These are phyloP conservation scores for Ernsta delagoae DNA, from an alignment of 2,888 invertebrate species.

Conservation along the genomic window DNA sequence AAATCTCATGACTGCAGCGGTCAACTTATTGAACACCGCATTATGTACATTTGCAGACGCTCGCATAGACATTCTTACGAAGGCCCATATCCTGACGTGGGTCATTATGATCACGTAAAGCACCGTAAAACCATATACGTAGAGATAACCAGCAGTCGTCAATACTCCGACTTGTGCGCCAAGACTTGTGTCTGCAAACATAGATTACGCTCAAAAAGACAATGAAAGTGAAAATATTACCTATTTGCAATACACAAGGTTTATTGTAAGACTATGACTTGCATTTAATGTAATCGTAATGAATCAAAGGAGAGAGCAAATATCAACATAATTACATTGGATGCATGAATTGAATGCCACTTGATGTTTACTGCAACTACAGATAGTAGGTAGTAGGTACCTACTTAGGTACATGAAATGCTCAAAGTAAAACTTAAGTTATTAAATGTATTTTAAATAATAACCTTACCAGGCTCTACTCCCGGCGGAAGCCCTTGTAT, in stretches of 20 bases:
- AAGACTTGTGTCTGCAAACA: slow-evolving; percentile 37
- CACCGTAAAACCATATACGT: slow-evolving; percentile 64
- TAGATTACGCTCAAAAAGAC: too few species aligned
- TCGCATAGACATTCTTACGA: slow-evolving; percentile 86
- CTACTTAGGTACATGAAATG: too few species aligned
- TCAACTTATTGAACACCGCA: slow-evolving; percentile 89
- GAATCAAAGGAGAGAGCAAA: too few species aligned
- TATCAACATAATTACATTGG: too few species aligned
- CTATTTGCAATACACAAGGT: too few species aligned
- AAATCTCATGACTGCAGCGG: slow-evolving; percentile 89
- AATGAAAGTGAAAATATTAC: too few species aligned
- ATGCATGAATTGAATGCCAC: too few species aligned
- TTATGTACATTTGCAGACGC: slow-evolving; percentile 89
- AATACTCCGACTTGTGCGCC: slow-evolving; percentile 61
- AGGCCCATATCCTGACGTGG: slow-evolving; percentile 82
- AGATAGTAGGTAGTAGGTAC: too few species aligned
- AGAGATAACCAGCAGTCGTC: slow-evolving; percentile 65
- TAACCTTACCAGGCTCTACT: slow-evolving; percentile 57
- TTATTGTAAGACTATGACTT: too few species aligned
- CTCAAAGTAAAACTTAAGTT: too few species aligned
- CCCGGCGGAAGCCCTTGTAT: slow-evolving; percentile 57
- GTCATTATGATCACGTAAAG: slow-evolving; percentile 73
- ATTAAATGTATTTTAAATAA: not conserved
- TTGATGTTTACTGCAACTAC: too few species aligned
- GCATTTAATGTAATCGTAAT: too few species aligned